phyloP scores from a whole-genome alignment of 2,797 vertebrate species.

The Sebastes cheni region DNA sequence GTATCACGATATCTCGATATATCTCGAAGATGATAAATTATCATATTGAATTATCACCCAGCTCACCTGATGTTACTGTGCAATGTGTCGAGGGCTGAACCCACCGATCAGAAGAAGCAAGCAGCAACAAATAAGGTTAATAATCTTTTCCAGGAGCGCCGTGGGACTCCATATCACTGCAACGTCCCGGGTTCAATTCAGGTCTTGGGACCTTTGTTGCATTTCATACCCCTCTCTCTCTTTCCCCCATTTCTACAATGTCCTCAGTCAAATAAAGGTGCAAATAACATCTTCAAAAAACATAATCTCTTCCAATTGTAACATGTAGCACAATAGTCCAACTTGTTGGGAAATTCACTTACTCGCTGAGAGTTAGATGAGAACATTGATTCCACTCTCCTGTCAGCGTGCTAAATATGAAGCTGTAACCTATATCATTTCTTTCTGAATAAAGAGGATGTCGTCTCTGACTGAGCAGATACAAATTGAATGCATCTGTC shows the following conservation, averaged over 20 bases:
- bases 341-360: background rate
- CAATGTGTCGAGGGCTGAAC: background rate
- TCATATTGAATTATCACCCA: no score
- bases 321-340: background rate
- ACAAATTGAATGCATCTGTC: background rate
- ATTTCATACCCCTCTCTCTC: no score
- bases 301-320: background rate
- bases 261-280: background rate
- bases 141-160: no score
- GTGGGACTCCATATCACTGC: no score
- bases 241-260: background rate
- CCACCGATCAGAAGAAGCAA: background rate
- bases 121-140: background rate
- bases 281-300: background rate
- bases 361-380: background rate
- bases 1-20: no score
- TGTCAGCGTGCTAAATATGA: background rate
- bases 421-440: background rate
- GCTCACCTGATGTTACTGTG: background rate
- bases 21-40: no score
- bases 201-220: no score
- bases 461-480: background rate
- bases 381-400: background rate
- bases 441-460: background rate
- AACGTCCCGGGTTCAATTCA: no score